A percentile compares a stretch with the other conserved stretches of the same genome.
Evolutionary conservation across 2,113 vertebrate species (phyloP).

Genomic region (Oceanodroma tethys): DNA sequence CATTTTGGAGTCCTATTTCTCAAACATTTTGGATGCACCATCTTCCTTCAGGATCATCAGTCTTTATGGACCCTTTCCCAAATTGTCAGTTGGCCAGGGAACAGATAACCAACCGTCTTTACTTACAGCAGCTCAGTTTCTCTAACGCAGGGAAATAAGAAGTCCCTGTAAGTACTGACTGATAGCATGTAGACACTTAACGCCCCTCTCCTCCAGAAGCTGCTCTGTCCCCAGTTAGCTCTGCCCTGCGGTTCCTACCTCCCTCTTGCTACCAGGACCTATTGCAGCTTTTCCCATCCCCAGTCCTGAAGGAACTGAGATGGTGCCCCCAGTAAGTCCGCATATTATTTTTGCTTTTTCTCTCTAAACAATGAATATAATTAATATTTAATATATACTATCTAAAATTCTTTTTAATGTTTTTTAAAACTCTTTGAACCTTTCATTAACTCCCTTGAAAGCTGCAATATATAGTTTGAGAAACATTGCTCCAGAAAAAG

Average conservation of each 20-base stretch:
- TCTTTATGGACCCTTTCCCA: background rate
- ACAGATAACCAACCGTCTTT: fast-evolving
- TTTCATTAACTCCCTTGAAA: background rate
- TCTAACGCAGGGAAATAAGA: background rate
- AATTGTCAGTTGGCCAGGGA: background rate
- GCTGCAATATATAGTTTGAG: background rate
- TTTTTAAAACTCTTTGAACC: background rate
- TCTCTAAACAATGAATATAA: background rate
- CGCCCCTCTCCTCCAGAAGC: background rate
- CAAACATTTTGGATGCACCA: background rate
- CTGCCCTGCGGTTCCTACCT: background rate
- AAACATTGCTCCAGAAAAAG: slow-evolving; percentile 29
- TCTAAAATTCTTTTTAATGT: background rate
- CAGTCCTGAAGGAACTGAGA: background rate
- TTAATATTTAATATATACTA: background rate
- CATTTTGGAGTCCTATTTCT: slow-evolving; percentile 22
- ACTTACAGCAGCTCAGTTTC: background rate
- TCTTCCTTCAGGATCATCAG: background rate
- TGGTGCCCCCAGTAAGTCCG: background rate
- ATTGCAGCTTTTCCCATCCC: background rate
- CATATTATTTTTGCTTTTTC: background rate
- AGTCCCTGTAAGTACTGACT: background rate
- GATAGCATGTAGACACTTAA: background rate
- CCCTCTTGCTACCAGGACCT: background rate
- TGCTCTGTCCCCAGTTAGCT: background rate